Conservation (phyloP, 2,113 vertebrate species). For the Hipposideros armiger region DNA sequence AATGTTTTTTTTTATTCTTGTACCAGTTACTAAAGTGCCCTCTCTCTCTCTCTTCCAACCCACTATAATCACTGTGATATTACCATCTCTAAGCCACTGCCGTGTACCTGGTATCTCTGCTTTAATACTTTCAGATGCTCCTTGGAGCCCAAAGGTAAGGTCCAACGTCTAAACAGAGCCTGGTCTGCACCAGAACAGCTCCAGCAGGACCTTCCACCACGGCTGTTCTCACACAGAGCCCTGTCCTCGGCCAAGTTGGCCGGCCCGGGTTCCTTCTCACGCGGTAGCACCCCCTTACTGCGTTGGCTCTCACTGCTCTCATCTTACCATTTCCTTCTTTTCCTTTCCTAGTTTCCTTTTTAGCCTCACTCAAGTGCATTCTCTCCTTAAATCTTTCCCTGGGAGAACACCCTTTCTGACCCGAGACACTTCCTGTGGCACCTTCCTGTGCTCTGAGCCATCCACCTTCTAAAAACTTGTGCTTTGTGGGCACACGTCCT, state of each 20-base stretch:
- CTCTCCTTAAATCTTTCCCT: not conserved
- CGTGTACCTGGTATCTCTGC: not conserved
- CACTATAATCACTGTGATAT: not conserved
- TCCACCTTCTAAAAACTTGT: not conserved
- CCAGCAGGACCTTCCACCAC: not conserved
- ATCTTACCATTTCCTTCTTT: conserved; percentile 5
- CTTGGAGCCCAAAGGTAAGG: not conserved
- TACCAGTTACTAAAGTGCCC: not conserved
- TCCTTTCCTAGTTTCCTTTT: not conserved
- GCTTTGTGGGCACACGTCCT: not conserved
- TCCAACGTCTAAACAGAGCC: not conserved
- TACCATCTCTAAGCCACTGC: not conserved
- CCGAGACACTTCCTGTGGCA: not conserved
- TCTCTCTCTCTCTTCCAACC: not conserved
- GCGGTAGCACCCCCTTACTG: not conserved
- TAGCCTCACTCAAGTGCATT: not conserved
- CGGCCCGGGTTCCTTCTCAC: not conserved
- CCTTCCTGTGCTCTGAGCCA: not conserved
- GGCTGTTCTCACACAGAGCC: not conserved
- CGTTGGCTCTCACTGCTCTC: not conserved
- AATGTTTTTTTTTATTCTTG: not conserved
- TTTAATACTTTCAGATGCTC: not conserved
- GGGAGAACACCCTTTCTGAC: not conserved
- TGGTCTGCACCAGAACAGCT: not conserved
- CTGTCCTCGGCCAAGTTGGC: not conserved